A percentile compares a stretch with the other conserved stretches of the same genome.
phyloP scores from a whole-genome alignment of 1,140 invertebrate species.

The Nymphalis io region DNA sequence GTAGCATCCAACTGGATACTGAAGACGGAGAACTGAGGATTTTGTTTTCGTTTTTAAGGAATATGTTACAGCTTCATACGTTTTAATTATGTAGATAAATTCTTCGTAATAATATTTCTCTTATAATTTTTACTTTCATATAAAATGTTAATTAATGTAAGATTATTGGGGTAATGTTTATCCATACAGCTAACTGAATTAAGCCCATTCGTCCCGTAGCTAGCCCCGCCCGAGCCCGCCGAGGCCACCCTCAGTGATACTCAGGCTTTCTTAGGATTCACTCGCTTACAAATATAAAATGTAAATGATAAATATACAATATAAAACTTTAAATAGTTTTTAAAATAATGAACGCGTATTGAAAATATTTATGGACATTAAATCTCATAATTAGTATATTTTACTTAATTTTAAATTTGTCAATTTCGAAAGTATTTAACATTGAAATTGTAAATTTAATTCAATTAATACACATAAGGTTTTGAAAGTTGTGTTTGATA shows the following conservation, averaged over 20 bases:
- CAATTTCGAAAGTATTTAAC: no score
- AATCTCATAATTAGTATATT: no score
- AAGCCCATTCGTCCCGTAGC: constrained; percentile 11
- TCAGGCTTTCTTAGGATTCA: constrained; percentile 16
- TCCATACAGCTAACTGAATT: constrained; percentile 40
- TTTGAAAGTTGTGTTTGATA: not conserved
- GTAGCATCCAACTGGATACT: no score
- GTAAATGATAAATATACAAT: not conserved
- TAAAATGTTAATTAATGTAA: not conserved
- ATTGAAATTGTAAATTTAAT: no score
- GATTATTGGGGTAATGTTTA: not conserved
- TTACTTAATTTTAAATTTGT: no score
- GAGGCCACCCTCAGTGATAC: constrained; percentile 34
- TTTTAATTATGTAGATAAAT: no score
- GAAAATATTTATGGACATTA: no score
- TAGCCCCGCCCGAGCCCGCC: constrained; percentile 14
- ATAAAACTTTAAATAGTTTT: not conserved
- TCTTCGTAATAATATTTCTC: no score
- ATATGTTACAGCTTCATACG: no score
- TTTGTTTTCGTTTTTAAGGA: no score
- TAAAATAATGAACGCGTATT: not conserved
- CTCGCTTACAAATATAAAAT: constrained; percentile 16
- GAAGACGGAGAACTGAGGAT: no score
- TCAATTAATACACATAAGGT: not conserved
- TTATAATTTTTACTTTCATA: not conserved